Evolutionary conservation across 2,888 invertebrate genomes (phyloP).

Genomic region (Lasioglossum vierecki): DNA sequence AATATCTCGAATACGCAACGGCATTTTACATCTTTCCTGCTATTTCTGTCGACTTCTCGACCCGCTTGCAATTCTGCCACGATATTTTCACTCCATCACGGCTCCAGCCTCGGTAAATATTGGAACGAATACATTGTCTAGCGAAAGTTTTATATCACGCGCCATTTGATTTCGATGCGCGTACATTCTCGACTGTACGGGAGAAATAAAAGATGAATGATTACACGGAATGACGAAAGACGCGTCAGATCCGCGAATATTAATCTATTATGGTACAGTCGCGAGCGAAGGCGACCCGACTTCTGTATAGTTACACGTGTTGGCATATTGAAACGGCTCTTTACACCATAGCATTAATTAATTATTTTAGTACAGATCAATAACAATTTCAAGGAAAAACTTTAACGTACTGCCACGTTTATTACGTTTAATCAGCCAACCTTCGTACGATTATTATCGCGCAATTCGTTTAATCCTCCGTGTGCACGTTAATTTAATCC

Average conservation of each 20-base stretch:
- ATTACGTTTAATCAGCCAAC: background rate
- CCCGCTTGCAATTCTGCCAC: conserved; percentile 10
- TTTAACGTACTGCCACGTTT: background rate
- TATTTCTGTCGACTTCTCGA: background rate
- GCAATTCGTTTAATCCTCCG: background rate
- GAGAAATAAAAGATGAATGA: background rate
- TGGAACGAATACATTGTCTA: background rate
- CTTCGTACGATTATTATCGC: background rate
- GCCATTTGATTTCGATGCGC: background rate
- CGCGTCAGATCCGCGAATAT: background rate
- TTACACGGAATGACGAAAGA: background rate
- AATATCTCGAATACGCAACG: conserved; percentile 8
- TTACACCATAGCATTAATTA: background rate
- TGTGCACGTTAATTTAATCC: background rate
- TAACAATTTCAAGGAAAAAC: background rate
- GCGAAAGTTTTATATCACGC: background rate
- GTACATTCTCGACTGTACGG: background rate
- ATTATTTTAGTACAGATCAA: background rate
- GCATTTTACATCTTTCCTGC: background rate
- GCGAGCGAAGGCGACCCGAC: background rate
- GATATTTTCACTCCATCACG: conserved; percentile 11
- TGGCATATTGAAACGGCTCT: background rate
- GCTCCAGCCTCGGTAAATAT: background rate
- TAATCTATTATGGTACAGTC: background rate
- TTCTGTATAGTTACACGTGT: too few species aligned